Percentiles rank a stretch among this genome's conserved stretches.
phyloP scores from a whole-genome alignment of 64 coral and sea anemone species.

The Dendrophyllia cribrosa region DNA sequence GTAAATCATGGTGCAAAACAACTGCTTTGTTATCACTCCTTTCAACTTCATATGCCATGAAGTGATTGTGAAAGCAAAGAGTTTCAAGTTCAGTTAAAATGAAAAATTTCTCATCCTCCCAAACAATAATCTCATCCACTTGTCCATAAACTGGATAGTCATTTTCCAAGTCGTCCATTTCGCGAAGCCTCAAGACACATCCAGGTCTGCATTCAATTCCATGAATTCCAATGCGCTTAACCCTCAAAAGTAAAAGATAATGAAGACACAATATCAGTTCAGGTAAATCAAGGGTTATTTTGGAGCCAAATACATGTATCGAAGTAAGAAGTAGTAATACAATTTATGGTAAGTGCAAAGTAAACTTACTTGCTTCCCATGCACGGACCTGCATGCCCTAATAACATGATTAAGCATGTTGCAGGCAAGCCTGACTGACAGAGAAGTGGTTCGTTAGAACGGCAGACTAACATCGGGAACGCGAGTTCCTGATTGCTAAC shows the following conservation, averaged over 20 bases:
- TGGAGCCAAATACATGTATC: too few species aligned
- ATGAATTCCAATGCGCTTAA: slow-evolving; percentile 61
- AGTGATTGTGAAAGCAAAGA: not conserved
- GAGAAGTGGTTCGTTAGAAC: too few species aligned
- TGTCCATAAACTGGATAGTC: slow-evolving; percentile 10
- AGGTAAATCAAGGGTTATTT: slow-evolving; percentile 8
- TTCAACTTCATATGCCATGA: slow-evolving; percentile 34
- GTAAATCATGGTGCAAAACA: too few species aligned
- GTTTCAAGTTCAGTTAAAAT: slow-evolving; percentile 20
- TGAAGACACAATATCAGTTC: slow-evolving; percentile 10
- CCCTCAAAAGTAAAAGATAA: slow-evolving; percentile 41
- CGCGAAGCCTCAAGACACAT: slow-evolving; percentile 21
- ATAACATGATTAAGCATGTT: too few species aligned
- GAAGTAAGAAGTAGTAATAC: too few species aligned
- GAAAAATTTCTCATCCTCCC: slow-evolving; percentile 62
- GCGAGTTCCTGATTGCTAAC: too few species aligned
- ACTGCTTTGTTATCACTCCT: too few species aligned
- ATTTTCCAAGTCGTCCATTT: slow-evolving; percentile 48
- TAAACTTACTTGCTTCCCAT: too few species aligned
- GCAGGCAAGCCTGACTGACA: too few species aligned
- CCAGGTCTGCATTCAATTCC: slow-evolving; percentile 56
- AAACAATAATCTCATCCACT: slow-evolving; percentile 35
- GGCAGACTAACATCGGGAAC: too few species aligned
- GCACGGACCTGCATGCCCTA: too few species aligned
- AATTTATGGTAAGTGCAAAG: too few species aligned